Evolutionary conservation across 2,888 invertebrate genomes (phyloP), one percentile per base, ranked within the genome.

Genomic region (Steromphala cineraria): DNA sequence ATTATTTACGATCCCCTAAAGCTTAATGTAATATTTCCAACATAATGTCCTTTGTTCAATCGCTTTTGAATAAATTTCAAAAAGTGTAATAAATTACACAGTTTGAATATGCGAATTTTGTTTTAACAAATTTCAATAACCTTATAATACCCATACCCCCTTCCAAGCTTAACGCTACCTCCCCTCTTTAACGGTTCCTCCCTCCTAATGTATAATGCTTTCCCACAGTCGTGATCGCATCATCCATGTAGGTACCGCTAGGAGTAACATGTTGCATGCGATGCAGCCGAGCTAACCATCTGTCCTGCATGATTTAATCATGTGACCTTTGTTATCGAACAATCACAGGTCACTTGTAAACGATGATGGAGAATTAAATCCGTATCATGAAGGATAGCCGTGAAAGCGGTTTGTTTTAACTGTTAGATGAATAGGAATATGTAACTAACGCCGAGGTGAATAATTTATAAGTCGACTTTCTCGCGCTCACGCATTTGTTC

Each of bases 351-450:
- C 71, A 71, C 10, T 31, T 31, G 71, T 36, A 71, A 71, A 36
- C 36, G 71, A 71, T 71, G 28, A 71, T 19, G 71, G 36, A 19
- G 36, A 71, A 71, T 71, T 71, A 71, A 71, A 71, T 36, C 19
- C 71, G 19, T 36, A 19, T 71, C 36, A 40, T 71, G 24, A 62
- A 17, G 28, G 15, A 15, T 62, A 62, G n/a, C 71, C 71, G 71
- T 71, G 71, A 71, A 71, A n/a, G 71, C 36, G 17, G 17, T 40
- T 19, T 40, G 19, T 71, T 31, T 71, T 31, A 36, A 71, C 71
- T 71, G 71, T 71, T 71, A 71, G 71, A 71, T 71, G 71, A 71
- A 71, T 31, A 36, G 36, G 71, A 71, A 71, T 71, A 40, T 31
- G 71, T 71, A 71, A 71, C 19, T 19, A 71, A 17, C 31, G 36